Conservation (phyloP, 1,140 invertebrate genomes). For the Oryctes rhinoceros region DNA sequence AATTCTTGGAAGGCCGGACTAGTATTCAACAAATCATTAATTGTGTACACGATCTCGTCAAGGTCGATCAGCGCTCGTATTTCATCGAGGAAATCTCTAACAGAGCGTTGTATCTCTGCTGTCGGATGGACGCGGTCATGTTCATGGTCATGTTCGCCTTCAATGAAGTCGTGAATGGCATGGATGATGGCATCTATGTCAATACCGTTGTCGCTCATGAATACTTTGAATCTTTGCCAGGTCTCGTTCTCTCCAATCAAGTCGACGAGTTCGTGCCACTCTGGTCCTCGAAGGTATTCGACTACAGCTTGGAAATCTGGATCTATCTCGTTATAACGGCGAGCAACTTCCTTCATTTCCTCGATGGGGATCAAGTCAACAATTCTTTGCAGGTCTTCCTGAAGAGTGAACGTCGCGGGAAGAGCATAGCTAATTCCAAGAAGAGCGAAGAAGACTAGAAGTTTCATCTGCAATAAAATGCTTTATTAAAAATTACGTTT, state of each 20-base stretch:
- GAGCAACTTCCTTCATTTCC: conserved; percentile 43
- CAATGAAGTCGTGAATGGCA: conserved; percentile 44
- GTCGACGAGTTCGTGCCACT: conserved; percentile 46
- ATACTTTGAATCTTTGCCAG: conserved; percentile 44
- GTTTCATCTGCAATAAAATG: not conserved
- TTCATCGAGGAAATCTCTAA: conserved; percentile 45
- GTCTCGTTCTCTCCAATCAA: conserved; percentile 36
- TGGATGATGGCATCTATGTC: conserved; percentile 44
- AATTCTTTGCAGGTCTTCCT: conserved; percentile 45
- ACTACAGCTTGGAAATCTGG: conserved; percentile 44
- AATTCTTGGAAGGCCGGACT: conserved; percentile 49
- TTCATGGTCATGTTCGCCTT: not conserved
- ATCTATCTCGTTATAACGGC: conserved; percentile 45
- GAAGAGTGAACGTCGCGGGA: not conserved
- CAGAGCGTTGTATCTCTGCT: not conserved
- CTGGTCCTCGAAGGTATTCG: conserved; percentile 44
- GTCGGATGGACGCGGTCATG: not conserved
- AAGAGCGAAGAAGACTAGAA: not conserved
- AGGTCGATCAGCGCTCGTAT: conserved; percentile 39
- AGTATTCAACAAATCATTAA: conserved; percentile 46
- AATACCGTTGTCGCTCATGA: conserved; percentile 45
- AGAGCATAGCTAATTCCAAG: not conserved
- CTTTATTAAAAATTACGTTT: no score
- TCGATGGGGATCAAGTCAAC: conserved; percentile 46
- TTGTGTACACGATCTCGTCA: conserved; percentile 33